These are phyloP conservation scores for Drosophila kikkawai DNA, from an alignment of 1,140 invertebrate species.

Conservation along the genomic window DNA sequence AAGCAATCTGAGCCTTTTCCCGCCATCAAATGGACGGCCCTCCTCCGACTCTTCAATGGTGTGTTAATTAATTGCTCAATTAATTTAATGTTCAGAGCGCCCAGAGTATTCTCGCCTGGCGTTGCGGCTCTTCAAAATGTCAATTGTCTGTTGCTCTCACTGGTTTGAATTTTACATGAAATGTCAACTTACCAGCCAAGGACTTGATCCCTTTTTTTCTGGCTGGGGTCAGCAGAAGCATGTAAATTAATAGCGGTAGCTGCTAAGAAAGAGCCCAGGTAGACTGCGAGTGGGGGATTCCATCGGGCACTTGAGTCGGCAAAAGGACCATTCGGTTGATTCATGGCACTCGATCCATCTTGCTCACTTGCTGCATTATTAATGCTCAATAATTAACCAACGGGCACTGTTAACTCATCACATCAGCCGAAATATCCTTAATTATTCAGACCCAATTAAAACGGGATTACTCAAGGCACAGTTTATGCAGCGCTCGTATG, in stretches of 20 bases:
- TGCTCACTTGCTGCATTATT: slow-evolving; percentile 52
- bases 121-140: slow-evolving; percentile 60
- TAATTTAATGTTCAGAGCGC: slow-evolving; percentile 77
- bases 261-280: slow-evolving; percentile 7
- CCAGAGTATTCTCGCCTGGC: slow-evolving; percentile 2
- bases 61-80: slow-evolving; percentile 84
- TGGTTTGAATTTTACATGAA: slow-evolving; percentile 60
- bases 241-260: slow-evolving; percentile 58
- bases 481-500: slow-evolving; percentile 50
- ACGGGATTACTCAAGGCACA: slow-evolving; percentile 34
- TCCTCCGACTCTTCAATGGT: slow-evolving; percentile 60
- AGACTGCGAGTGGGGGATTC: slow-evolving; percentile 5
- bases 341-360: slow-evolving; percentile 10
- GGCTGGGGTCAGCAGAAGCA: slow-evolving; percentile 40
- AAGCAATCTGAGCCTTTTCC: slow-evolving; percentile 43
- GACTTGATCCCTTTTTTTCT: slow-evolving; percentile 37
- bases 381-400: slow-evolving; percentile 70
- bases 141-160: slow-evolving; percentile 70
- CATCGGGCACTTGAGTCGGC: slow-evolving; percentile 5
- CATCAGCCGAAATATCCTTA: slow-evolving; percentile 45
- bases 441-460: slow-evolving; percentile 75
- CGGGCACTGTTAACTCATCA: slow-evolving; percentile 31
- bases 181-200: slow-evolving; percentile 59
- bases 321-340: slow-evolving; percentile 24
- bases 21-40: slow-evolving; percentile 48